Base-by-base conservation (phyloP, 2,797 vertebrate genomes). In the Craterocephalus amniculus region DNA sequence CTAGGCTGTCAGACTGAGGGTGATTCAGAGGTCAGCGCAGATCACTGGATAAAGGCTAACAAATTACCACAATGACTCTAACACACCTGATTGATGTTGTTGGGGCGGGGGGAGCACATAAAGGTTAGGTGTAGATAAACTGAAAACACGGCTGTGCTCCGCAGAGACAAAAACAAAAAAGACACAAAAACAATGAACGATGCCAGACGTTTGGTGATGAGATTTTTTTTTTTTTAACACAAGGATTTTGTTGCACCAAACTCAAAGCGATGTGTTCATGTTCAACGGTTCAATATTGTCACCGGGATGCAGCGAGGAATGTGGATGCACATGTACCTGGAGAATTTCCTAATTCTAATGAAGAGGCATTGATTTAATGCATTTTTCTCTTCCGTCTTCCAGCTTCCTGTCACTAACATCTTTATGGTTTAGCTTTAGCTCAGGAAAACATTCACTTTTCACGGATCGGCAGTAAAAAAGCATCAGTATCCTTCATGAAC, bases 21-120 rank as follows among this genome's bases (percentile, higher is more conserved):
- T 79, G 79, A 87, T 48, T 58, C 71, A 0, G 65, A 78, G 90
- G 90, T 90, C 83, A 84, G 72, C 56, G 56, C 72, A 84, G 89
- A 87, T 89, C 82, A 58, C 73, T 74, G 85, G 89, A 88, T 90
- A 92, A 89, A 89, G 89, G 89, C 89, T 91, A 90, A 92, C 88
- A 90, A 90, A 92, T 91, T 87, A 83, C 88, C 84, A 57, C 60
- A 7, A 70, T 72, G 75, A 67, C 79, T 70, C 76, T 72, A 76
- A 73, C 83, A 59, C 38, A 38, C 71, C 83, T 92, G 91, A 92
- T 88, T 83, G 88, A 92, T 91, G 89, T 62, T 54, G 48, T 31
- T 71, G 79, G 29, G 81, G 72, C 79, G 66, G 60, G 79, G 81
- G 63, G 1, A 4, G 22, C 43, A 22, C 38, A 8, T 13, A n/a